Percentiles rank a stretch among this genome's conserved stretches.
Evolutionary conservation across 64 coral and sea anemone species (phyloP).

Genomic region (Montipora sp.): DNA sequence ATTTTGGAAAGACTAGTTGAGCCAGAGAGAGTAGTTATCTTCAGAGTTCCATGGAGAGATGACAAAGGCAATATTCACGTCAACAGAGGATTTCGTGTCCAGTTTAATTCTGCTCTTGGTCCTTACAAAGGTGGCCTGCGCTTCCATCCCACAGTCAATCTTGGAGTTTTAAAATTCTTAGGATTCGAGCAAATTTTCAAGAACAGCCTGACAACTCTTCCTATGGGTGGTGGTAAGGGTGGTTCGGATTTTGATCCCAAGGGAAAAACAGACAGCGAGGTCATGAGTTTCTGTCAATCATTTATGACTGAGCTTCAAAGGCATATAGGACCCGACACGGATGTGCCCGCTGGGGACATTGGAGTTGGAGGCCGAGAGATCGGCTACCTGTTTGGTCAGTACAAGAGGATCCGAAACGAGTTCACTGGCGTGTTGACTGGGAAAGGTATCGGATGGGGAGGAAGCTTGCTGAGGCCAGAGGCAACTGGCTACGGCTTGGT

Average conservation of each 20-base stretch:
- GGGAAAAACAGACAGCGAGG: slow-evolving; percentile 90
- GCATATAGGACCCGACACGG: slow-evolving; percentile 83
- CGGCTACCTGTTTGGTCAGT: slow-evolving; percentile 91
- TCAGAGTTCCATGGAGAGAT: slow-evolving; percentile 74
- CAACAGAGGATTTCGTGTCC: slow-evolving; percentile 65
- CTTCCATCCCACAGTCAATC: slow-evolving; percentile 76
- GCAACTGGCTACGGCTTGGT: slow-evolving; percentile 92
- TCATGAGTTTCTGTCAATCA: slow-evolving; percentile 95
- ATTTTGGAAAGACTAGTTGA: slow-evolving; percentile 69
- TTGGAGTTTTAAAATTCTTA: slow-evolving; percentile 75
- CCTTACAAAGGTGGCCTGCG: slow-evolving; percentile 87
- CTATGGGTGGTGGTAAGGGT: slow-evolving; percentile 91
- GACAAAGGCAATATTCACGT: slow-evolving; percentile 64
- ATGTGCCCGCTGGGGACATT: slow-evolving; percentile 91
- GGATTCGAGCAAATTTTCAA: slow-evolving; percentile 86
- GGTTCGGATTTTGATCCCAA: slow-evolving; percentile 95
- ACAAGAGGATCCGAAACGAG: slow-evolving; percentile 91
- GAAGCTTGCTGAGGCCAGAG: slow-evolving; percentile 85
- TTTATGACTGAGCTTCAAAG: slow-evolving; percentile 95
- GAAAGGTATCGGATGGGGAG: slow-evolving; percentile 86
- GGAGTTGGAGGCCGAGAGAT: slow-evolving; percentile 92
- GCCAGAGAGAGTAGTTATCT: slow-evolving; percentile 76
- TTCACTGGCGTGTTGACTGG: slow-evolving; percentile 93
- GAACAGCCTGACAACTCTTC: slow-evolving; percentile 90
- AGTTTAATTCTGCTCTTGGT: slow-evolving; percentile 70